These are phyloP conservation scores for Gulo gulo DNA, from an alignment of 2,113 vertebrate genomes.

Conservation along the genomic window DNA sequence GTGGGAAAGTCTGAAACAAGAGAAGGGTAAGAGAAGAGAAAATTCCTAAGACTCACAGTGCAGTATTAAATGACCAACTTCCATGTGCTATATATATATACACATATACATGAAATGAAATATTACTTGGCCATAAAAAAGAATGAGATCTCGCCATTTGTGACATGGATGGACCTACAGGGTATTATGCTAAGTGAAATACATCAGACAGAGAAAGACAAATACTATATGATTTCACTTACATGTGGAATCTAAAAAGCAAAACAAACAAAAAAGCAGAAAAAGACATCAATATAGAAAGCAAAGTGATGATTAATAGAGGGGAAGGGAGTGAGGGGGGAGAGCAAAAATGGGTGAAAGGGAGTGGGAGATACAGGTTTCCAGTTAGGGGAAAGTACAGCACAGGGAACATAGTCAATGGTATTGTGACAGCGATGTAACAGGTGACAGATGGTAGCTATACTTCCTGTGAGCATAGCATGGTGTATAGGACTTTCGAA, in stretches of 20 bases:
- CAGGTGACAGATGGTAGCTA: not conserved
- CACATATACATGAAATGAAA: not conserved
- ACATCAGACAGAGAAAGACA: not conserved
- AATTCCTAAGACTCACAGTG: not conserved
- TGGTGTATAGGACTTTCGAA: not conserved
- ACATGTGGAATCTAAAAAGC: not conserved
- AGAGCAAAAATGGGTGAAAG: not conserved
- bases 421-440: not conserved
- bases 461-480: not conserved
- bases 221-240: not conserved
- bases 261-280: not conserved
- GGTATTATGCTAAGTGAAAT: not conserved
- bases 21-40: not conserved
- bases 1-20: not conserved
- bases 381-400: not conserved
- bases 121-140: not conserved
- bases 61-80: not conserved
- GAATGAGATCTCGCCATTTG: not conserved
- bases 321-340: not conserved
- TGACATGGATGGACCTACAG: not conserved
- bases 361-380: not conserved
- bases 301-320: not conserved
- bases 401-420: not conserved
- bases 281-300: not conserved
- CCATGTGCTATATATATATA: not conserved